Evolutionary conservation across 2,113 vertebrate species (phyloP).

Genomic region (Acanthisitta chloris): DNA sequence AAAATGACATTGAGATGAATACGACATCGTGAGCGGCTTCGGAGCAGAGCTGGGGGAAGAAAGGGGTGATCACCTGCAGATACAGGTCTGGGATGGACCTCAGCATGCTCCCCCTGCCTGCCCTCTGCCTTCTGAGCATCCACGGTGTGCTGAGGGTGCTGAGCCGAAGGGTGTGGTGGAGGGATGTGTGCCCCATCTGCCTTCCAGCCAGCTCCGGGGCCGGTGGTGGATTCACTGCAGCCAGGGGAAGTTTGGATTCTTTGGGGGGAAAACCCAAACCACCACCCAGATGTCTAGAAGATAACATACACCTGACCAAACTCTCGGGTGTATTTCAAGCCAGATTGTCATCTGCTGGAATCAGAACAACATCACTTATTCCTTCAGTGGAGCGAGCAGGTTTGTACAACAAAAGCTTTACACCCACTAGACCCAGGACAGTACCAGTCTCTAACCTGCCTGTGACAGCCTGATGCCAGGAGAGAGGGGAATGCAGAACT

Average conservation of each 20-base stretch:
- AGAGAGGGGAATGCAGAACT: neutral
- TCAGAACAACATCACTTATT: neutral
- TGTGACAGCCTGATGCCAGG: neutral
- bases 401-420: neutral
- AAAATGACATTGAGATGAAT: constrained; percentile 80
- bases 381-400: neutral
- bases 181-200: rapidly evolving
- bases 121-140: rapidly evolving
- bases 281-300: neutral
- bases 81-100: rapidly evolving
- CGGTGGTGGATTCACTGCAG: rapidly evolving
- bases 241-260: rapidly evolving
- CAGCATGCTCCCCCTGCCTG: neutral
- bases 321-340: neutral
- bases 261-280: neutral
- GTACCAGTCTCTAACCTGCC: neutral
- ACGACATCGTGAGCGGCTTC: neutral
- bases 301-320: neutral
- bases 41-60: neutral
- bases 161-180: rapidly evolving
- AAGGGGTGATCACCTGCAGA: neutral
- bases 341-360: neutral
- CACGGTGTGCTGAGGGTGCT: neutral
- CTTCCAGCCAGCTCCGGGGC: neutral
- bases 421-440: neutral